Conservation (phyloP, 2,113 vertebrate species). For the Thalassarche chlororhynchos region DNA sequence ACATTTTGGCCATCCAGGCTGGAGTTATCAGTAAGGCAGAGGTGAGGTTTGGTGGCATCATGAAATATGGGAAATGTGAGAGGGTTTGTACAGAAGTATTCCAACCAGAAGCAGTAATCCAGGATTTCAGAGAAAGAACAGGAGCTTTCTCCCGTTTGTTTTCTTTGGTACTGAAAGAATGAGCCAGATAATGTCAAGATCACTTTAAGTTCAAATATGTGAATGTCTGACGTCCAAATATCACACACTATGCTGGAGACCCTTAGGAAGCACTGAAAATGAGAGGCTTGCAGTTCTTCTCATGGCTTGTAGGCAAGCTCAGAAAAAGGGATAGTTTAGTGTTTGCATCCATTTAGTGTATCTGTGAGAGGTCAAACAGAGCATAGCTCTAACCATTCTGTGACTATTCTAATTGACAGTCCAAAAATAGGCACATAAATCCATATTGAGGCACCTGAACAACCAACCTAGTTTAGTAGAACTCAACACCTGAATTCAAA, state of each 20-base stretch:
- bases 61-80: accelerated
- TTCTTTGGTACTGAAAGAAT: background rate
- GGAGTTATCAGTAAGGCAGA: background rate
- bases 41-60: background rate
- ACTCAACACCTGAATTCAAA: background rate
- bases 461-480: background rate
- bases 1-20: background rate
- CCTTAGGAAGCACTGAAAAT: background rate
- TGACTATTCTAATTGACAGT: background rate
- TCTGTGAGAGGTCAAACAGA: background rate
- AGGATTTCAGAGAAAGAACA: background rate
- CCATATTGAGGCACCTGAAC: background rate
- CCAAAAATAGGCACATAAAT: background rate
- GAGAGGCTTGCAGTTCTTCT: background rate
- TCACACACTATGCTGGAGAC: background rate
- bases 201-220: background rate
- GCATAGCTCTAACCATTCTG: background rate
- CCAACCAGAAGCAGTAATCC: background rate
- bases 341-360: background rate
- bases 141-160: background rate
- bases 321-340: background rate
- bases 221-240: background rate
- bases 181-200: background rate
- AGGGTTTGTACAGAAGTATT: background rate
- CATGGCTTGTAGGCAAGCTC: background rate